phyloP scores from a whole-genome alignment of 1,140 invertebrate species.

The Nixonia krombeini region DNA sequence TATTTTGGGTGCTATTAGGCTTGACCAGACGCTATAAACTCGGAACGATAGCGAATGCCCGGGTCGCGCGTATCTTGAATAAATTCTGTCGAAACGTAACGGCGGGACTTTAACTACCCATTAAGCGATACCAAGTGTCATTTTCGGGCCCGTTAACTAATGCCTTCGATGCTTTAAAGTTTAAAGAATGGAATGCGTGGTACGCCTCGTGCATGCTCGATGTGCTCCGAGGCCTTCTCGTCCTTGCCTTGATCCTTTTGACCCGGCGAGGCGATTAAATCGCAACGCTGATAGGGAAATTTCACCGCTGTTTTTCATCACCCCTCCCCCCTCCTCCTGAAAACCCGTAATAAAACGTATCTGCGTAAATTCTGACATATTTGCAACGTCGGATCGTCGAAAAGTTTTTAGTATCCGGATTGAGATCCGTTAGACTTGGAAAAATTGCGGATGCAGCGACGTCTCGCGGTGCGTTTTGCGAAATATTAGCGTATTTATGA shows the following conservation, averaged over 20 bases:
- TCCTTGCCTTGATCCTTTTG: conserved; percentile 28
- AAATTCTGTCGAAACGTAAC: conserved; percentile 57
- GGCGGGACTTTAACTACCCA: conserved; percentile 60
- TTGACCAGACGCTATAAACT: conserved; percentile 42
- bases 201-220: too few species aligned
- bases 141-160: conserved; percentile 59
- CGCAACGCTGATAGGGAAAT: conserved; percentile 12
- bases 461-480: conserved; percentile 14
- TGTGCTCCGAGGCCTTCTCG: too few species aligned
- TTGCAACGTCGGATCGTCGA: too few species aligned
- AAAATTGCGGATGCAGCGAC: not conserved
- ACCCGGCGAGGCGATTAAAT: conserved; percentile 15
- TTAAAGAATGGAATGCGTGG: conserved; percentile 49
- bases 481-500: conserved; percentile 34
- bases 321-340: conserved; percentile 10
- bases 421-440: too few species aligned
- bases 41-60: conserved; percentile 26
- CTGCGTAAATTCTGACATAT: conserved; percentile 11
- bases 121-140: conserved; percentile 62
- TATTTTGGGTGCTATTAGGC: too few species aligned
- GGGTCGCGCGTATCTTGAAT: conserved; percentile 47
- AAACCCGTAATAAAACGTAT: conserved; percentile 9
- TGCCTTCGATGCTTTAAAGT: conserved; percentile 45
- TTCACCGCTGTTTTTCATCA: conserved; percentile 14
- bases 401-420: too few species aligned